These are phyloP conservation scores for Paedocypris micromegethes DNA, from an alignment of 2,797 vertebrate species.

Conservation along the genomic window DNA sequence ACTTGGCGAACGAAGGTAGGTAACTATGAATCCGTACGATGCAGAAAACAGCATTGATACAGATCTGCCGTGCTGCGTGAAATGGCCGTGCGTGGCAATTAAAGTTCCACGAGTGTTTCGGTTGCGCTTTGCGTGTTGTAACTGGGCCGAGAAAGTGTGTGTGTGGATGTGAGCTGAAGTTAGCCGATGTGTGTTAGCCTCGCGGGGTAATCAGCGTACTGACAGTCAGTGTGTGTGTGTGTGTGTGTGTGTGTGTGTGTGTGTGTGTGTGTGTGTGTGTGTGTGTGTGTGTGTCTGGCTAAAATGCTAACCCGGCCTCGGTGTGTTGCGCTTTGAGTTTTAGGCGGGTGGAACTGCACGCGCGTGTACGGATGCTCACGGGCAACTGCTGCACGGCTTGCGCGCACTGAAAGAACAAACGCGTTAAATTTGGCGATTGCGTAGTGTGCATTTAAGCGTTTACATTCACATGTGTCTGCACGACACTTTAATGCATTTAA, in stretches of 20 bases:
- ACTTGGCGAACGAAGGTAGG: slow-evolving; percentile 99
- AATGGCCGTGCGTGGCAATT: background rate
- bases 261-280: slow-evolving; percentile 5
- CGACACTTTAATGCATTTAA: slow-evolving; percentile 1
- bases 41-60: slow-evolving; percentile 54
- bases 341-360: slow-evolving; percentile 39
- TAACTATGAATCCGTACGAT: slow-evolving; percentile 56
- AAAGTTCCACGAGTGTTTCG: background rate
- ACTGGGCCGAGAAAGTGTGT: background rate
- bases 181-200: slow-evolving; percentile 38
- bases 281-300: slow-evolving; percentile 8
- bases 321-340: slow-evolving; percentile 31
- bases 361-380: slow-evolving; percentile 4
- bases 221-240: slow-evolving; percentile 5
- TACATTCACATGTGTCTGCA: background rate
- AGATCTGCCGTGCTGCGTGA: slow-evolving; percentile 4
- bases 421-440: background rate
- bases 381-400: slow-evolving; percentile 43
- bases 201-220: slow-evolving; percentile 50
- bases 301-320: slow-evolving; percentile 25
- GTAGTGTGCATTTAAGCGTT: too few relatives aligned
- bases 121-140: background rate
- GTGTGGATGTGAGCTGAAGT: slow-evolving; percentile 28
- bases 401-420: background rate
- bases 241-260: slow-evolving; percentile 7